Evolutionary conservation across 2,888 invertebrate species (phyloP), one percentile per base, ranked within the genome.

Genomic region (Calameuta pallipes): DNA sequence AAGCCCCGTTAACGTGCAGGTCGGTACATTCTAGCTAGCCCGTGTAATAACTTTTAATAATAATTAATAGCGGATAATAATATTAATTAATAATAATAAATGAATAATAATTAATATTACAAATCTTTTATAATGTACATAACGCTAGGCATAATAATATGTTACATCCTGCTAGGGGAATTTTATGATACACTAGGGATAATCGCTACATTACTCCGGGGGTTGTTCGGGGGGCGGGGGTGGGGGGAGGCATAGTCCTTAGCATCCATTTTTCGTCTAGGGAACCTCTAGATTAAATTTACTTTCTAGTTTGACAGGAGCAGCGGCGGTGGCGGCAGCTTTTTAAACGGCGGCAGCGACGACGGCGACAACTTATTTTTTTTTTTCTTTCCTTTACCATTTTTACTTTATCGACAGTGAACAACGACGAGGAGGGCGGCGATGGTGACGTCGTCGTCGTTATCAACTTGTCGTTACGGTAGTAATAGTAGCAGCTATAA

Each of bases 171-270:
- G 88, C 88, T 88, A 86, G 80, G 84, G 86, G 87, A 84, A 87
- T 88, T 88, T 87, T 90, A 91, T 90, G 82, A 87, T 91, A 91
- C 90, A 91, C 88, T 91, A 89, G 85, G 87, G 88, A 87, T 87
- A 89, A 84, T 87, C 85, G 84, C 89, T 90, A 90, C 81, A 84
- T 23, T 56, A 56, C 56, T 56, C 23, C 23, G 56, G 56, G 23
- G 31, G 71, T 70, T 70, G 87, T 23, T 41, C 23, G 56, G 2
- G 15, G 9, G 23, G 23, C 1, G 23, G 23, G 56, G 56, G 56
- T 23, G 23, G 23, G 23, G 56, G 85, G 85, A 83, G 82, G 78
- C 37, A 81, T 89, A 88, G 83, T 86, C 83, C 85, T 86, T 87
- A 83, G 76, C 56, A 15, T 56, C 56, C 23, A 31, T 71, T 71